Evolutionary conservation across 1,140 invertebrate species (phyloP).

Genomic region (Pseudomyrmex flavicornis): DNA sequence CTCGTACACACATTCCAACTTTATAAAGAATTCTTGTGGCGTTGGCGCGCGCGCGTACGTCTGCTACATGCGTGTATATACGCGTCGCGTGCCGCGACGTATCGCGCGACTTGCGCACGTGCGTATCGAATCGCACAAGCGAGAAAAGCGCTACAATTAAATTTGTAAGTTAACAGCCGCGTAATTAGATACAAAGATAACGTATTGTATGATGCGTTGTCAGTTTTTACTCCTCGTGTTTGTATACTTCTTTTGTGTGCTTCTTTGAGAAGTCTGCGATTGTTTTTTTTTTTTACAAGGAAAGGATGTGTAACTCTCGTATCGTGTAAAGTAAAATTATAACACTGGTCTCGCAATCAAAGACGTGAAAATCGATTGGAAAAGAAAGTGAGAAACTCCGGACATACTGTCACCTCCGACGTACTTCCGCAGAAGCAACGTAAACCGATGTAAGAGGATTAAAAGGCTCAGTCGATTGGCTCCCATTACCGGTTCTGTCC

Average conservation of each 20-base stretch:
- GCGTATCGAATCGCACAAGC: conserved; percentile 19
- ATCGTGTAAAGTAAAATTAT: too few relatives aligned
- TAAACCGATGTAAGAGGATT: conserved; percentile 74
- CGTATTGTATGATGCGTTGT: neutral
- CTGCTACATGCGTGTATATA: neutral
- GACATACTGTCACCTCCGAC: conserved; percentile 15
- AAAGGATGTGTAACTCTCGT: too few relatives aligned
- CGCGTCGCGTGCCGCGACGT: conserved; percentile 65
- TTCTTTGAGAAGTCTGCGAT: neutral
- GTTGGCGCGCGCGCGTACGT: conserved; percentile 15
- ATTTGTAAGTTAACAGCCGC: conserved; percentile 21
- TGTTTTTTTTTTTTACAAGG: neutral
- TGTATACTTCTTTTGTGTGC: neutral
- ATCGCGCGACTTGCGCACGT: conserved; percentile 50
- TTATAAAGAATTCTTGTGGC: conserved; percentile 35
- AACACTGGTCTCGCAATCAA: neutral
- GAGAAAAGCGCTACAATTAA: conserved; percentile 51
- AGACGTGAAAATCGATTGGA: conserved; percentile 28
- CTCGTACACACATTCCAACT: conserved; percentile 39
- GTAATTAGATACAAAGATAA: conserved; percentile 11
- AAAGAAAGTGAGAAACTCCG: conserved; percentile 28
- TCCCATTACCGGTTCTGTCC: conserved; percentile 68
- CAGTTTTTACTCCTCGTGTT: neutral
- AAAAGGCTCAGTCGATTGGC: conserved; percentile 68
- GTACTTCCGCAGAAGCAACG: conserved; percentile 63